phyloP scores from a whole-genome alignment of 2,797 vertebrate species.

The Pogonophryne albipinna region DNA sequence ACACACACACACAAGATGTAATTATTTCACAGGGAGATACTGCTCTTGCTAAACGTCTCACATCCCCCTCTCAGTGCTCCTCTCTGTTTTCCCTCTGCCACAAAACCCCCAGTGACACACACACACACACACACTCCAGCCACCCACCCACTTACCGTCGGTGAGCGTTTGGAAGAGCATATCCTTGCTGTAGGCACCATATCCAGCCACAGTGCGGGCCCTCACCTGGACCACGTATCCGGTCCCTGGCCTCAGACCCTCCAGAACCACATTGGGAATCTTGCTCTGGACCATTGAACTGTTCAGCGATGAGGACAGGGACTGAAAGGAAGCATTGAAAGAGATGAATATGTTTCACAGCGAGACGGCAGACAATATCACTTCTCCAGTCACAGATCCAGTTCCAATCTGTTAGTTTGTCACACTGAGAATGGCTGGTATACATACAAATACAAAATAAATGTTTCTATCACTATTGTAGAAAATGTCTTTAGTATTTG shows the following conservation, averaged over 20 bases:
- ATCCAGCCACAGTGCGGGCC: slow-evolving; percentile 92
- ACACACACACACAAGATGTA: slow-evolving; percentile 48
- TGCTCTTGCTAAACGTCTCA: slow-evolving; percentile 45
- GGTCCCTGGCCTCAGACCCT: slow-evolving; percentile 90
- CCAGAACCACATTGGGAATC: slow-evolving; percentile 89
- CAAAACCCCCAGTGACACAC: slow-evolving; percentile 35
- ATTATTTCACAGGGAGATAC: slow-evolving; percentile 62
- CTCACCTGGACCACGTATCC: slow-evolving; percentile 95
- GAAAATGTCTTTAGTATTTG: too few species aligned
- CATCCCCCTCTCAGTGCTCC: slow-evolving; percentile 26
- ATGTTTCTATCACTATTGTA: too few species aligned
- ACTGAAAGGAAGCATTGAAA: slow-evolving; percentile 72
- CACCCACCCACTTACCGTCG: slow-evolving; percentile 87
- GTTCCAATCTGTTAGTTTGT: neutral
- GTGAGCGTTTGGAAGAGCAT: slow-evolving; percentile 98
- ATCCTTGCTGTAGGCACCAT: slow-evolving; percentile 94
- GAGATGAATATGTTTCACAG: slow-evolving; percentile 26
- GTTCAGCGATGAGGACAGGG: slow-evolving; percentile 89
- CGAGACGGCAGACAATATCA: slow-evolving; percentile 10
- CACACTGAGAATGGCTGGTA: too few species aligned
- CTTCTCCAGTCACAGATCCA: slow-evolving; percentile 25
- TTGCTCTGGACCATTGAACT: slow-evolving; percentile 91
- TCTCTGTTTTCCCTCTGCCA: slow-evolving; percentile 38
- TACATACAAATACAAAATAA: too few species aligned
- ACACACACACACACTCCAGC: slow-evolving; percentile 41